These are phyloP conservation scores for Dastarcus helophoroides DNA, from an alignment of 2,888 invertebrate genomes.

Conservation along the genomic window DNA sequence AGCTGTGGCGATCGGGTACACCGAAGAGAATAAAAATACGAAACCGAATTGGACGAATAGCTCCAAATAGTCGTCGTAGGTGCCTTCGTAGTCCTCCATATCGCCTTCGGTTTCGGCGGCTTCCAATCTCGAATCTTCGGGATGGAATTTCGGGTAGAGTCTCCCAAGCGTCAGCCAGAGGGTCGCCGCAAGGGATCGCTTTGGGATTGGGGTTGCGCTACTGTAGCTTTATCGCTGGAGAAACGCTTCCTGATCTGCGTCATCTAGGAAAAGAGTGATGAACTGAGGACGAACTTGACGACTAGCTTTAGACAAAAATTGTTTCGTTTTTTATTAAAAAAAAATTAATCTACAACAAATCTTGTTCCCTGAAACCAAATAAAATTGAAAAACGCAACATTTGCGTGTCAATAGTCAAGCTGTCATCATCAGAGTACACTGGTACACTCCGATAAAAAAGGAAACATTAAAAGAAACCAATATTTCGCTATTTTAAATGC, in stretches of 20 bases:
- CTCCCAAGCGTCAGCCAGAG: background rate
- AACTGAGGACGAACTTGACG: too few species aligned
- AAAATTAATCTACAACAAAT: too few species aligned
- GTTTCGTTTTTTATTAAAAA: too few species aligned
- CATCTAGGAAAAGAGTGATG: too few species aligned
- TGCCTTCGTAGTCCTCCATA: constrained; percentile 62
- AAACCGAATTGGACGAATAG: constrained; percentile 72
- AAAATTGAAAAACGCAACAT: too few species aligned
- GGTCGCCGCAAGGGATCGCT: background rate
- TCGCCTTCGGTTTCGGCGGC: constrained; percentile 46
- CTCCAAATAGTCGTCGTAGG: constrained; percentile 67
- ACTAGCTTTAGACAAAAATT: too few species aligned
- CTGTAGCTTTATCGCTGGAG: background rate
- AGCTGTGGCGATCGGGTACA: constrained; percentile 63
- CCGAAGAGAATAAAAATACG: constrained; percentile 65
- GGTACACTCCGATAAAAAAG: too few species aligned
- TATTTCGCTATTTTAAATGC: too few species aligned
- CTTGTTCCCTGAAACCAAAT: too few species aligned
- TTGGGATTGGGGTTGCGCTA: background rate
- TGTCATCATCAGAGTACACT: too few species aligned
- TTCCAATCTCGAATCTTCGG: constrained; percentile 38
- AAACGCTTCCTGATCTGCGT: background rate
- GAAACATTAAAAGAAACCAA: too few species aligned
- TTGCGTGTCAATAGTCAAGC: too few species aligned
- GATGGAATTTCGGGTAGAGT: constrained; percentile 6